phyloP scores from a whole-genome alignment of 2,113 vertebrate genomes.

The Cricetomys ansorgei region DNA sequence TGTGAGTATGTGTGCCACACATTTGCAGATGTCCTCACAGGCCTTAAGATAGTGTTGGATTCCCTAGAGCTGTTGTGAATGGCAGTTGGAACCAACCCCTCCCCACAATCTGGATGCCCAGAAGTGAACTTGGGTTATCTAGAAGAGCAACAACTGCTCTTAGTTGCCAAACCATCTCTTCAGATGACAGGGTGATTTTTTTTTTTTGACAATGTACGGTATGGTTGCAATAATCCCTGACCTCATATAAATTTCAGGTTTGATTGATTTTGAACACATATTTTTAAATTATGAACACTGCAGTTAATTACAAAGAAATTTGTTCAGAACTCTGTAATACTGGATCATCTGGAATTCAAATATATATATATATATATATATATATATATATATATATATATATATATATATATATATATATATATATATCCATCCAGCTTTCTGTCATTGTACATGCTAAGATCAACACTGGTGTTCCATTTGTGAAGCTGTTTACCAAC shows the following conservation, averaged over 20 bases:
- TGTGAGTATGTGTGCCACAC: background rate
- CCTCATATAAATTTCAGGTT: background rate
- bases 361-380: too few relatives aligned
- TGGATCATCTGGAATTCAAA: background rate
- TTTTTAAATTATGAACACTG: slow-evolving; percentile 21
- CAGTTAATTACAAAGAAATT: slow-evolving; percentile 23
- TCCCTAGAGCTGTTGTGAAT: background rate
- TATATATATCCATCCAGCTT: too few relatives aligned
- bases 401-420: too few relatives aligned
- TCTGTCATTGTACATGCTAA: background rate
- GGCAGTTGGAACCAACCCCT: too few relatives aligned
- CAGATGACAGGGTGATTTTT: background rate
- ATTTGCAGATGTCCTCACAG: background rate
- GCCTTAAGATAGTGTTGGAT: background rate
- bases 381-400: too few relatives aligned
- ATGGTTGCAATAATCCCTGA: background rate
- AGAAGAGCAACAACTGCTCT: background rate
- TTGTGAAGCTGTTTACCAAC: background rate
- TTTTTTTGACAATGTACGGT: background rate
- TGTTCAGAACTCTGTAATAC: background rate
- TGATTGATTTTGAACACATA: background rate
- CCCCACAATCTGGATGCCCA: too few relatives aligned
- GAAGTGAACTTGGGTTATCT: background rate
- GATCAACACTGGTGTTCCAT: background rate
- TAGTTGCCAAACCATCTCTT: background rate